Evolutionary conservation across 2,888 invertebrate species (phyloP), one percentile per base, ranked within the genome.

Genomic region (Drosophila greeni): DNA sequence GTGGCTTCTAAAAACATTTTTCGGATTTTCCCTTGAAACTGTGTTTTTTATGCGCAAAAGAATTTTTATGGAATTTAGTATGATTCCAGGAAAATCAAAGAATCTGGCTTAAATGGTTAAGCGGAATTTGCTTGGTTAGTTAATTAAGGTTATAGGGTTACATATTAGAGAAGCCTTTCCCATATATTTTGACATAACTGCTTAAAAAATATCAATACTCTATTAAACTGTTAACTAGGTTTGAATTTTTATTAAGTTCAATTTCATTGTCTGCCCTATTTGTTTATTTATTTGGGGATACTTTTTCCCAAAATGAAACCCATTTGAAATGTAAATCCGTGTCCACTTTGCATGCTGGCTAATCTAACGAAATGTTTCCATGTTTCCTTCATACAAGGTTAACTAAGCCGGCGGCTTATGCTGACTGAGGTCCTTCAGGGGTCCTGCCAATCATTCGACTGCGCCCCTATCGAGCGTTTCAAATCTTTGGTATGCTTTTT

Each of bases 401-500:
- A 62, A 40, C 31, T 53, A 52, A 59, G 49, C 58, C 40, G 7
- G 5, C 14, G 51, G 52, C 58, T 39, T 52, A 47, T 31, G 66
- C 58, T 37, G 37, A 24, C 45, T 26, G 9, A 26, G 37, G 58
- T 60, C 26, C 57, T 56, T 60, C 5, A 39, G 45, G 37, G 42
- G 40, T 61, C 56, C 36, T 61, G 49, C 23, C 51, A 42, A 58
- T 53, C 60, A 67, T 65, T 56, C 26, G 37, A 18, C 31, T 34
- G 23, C 52, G 58, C 43, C 71, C 43, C 71, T 80, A 77, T 77
- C 76, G 64, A 67, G 48, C 72, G 64, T 64, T 69, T 73, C 43
- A 75, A 59, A 81, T 77, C 81, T 65, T 74, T 59, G 62, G 60
- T 45, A 69, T 58, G 73, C 72, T 2, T 75, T 62, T 75, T 65